Conservation (phyloP, 1,140 invertebrate species). For the Hypsibius dujardini region DNA sequence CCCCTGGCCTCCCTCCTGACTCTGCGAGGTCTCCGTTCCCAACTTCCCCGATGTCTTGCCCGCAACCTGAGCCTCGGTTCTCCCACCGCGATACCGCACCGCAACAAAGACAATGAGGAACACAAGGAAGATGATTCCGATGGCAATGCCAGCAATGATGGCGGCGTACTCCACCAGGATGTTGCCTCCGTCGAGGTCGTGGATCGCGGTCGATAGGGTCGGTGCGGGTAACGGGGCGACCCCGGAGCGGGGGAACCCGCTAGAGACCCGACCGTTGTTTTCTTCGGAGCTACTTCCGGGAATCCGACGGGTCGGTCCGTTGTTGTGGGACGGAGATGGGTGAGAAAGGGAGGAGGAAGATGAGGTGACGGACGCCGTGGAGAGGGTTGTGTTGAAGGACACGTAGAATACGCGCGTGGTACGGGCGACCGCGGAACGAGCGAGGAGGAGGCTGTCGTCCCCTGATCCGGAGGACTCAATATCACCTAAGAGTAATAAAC, state of each 20-base stretch:
- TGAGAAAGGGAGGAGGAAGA: no score
- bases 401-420: neutral
- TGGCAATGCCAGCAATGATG: neutral
- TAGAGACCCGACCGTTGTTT: neutral
- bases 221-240: neutral
- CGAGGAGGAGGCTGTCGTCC: neutral
- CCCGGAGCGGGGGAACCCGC: neutral
- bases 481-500: neutral
- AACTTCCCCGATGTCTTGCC: no score
- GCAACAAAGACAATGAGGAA: neutral
- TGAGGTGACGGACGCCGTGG: neutral
- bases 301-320: no score
- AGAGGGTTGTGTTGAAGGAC: neutral
- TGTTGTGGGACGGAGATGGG: no score
- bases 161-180: neutral
- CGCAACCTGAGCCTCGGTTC: neutral
- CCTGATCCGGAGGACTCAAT: neutral
- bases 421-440: neutral
- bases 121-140: constrained; percentile 1
- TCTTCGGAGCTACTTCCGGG: no score
- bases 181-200: no score
- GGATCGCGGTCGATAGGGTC: neutral
- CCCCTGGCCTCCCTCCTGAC: neutral
- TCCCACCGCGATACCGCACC: neutral
- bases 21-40: neutral